Evolutionary conservation across 2,888 invertebrate species (phyloP).

Genomic region (Liodrosophila aerea): DNA sequence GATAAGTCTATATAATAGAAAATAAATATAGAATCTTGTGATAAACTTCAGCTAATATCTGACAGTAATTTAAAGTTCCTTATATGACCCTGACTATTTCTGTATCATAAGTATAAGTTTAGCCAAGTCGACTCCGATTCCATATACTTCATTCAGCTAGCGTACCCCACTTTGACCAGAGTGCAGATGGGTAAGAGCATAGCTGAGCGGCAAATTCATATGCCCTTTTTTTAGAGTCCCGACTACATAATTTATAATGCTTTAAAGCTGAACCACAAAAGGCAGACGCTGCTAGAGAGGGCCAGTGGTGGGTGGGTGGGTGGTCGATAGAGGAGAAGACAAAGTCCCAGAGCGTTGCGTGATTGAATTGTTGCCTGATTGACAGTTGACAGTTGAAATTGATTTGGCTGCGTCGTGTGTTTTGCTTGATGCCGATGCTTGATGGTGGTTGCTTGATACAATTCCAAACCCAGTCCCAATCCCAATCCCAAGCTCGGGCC

Average conservation of each 20-base stretch:
- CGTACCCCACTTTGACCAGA: too few species aligned
- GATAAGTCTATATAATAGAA: too few species aligned
- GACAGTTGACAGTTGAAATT: slow-evolving; percentile 80
- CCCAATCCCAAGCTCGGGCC: slow-evolving; percentile 15
- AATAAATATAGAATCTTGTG: too few species aligned
- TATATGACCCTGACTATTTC: too few species aligned
- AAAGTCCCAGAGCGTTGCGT: slow-evolving; percentile 54
- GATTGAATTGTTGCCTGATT: slow-evolving; percentile 80
- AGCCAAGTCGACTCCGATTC: too few species aligned
- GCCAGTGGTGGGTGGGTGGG: not conserved
- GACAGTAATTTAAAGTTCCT: too few species aligned
- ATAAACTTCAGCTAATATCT: too few species aligned
- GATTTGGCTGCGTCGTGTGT: slow-evolving; percentile 62
- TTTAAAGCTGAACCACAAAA: slow-evolving; percentile 49
- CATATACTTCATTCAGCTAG: too few species aligned
- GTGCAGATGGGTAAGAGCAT: too few species aligned
- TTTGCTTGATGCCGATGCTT: not conserved
- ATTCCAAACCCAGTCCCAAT: too few species aligned
- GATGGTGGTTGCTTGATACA: slow-evolving; percentile 40
- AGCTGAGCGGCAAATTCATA: slow-evolving; percentile 1
- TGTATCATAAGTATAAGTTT: too few species aligned
- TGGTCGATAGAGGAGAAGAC: not conserved
- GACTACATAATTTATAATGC: slow-evolving; percentile 47
- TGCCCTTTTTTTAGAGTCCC: slow-evolving; percentile 8
- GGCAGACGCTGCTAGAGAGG: not conserved